A percentile compares a stretch with the other conserved stretches of the same genome.
phyloP scores from a whole-genome alignment of 35 echinoderm and acorn worm genomes.

The Lytechinus pictus region DNA sequence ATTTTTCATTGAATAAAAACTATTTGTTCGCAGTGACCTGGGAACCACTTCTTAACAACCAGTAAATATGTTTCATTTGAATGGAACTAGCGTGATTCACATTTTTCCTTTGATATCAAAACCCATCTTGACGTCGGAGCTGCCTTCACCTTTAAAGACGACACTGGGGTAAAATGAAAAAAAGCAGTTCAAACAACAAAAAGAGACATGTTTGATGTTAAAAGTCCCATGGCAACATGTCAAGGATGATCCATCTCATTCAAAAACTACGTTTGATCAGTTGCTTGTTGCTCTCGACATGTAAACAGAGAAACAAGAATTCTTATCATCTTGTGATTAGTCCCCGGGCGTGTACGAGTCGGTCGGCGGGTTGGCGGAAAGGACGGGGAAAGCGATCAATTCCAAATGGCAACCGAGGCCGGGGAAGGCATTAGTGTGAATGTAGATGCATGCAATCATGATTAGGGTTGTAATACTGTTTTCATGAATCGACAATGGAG shows the following conservation, averaged over 20 bases:
- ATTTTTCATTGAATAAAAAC: too few species aligned
- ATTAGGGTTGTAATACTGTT: too few species aligned
- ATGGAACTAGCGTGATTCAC: too few species aligned
- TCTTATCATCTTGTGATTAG: not conserved
- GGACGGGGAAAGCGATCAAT: not conserved
- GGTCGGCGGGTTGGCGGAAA: not conserved
- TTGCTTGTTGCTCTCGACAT: not conserved
- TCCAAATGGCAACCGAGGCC: too few species aligned
- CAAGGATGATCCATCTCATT: not conserved
- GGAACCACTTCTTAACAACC: too few species aligned
- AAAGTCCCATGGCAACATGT: not conserved
- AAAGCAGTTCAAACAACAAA: not conserved
- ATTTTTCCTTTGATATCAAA: too few species aligned
- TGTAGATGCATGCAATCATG: too few species aligned
- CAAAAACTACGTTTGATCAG: not conserved
- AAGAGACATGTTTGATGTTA: not conserved
- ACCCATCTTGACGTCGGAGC: too few species aligned
- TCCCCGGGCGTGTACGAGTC: not conserved
- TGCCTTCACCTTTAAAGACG: not conserved
- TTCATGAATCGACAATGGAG: too few species aligned
- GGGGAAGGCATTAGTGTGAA: too few species aligned
- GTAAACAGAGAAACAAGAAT: conserved; percentile 19
- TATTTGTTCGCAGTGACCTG: too few species aligned
- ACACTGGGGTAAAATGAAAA: not conserved
- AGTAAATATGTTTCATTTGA: too few species aligned